Conservation (phyloP, 2,113 vertebrate genomes). For the Bos taurus region DNA sequence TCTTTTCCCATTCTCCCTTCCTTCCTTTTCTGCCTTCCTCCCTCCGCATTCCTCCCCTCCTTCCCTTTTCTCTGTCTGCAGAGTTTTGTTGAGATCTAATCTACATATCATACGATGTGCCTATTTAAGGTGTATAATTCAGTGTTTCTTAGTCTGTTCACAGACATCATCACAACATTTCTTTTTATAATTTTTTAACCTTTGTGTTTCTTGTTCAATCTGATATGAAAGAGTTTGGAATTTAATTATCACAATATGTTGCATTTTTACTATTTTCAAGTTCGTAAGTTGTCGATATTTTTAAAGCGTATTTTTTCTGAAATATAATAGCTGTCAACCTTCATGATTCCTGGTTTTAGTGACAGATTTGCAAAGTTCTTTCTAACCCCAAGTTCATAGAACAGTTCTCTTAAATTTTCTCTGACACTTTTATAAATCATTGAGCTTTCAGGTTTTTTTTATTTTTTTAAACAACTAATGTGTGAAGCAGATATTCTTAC, state of each 20-base stretch:
- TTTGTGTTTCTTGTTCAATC: neutral
- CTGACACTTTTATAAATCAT: neutral
- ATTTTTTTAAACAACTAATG: neutral
- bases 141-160: neutral
- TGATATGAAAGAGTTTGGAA: neutral
- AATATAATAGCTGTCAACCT: neutral
- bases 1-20: too few relatives aligned
- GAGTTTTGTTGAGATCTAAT: neutral
- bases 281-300: neutral
- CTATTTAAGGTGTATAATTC: neutral
- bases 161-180: neutral
- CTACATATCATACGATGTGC: neutral
- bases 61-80: neutral
- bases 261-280: neutral
- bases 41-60: neutral
- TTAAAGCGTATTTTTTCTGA: neutral
- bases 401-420: neutral
- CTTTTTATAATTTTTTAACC: neutral
- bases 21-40: neutral
- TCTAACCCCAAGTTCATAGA: neutral
- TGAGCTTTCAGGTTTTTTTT: neutral
- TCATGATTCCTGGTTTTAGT: neutral
- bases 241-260: neutral
- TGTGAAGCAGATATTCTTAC: neutral
- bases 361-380: neutral